A percentile compares a stretch with the other conserved stretches of the same genome.
phyloP scores from a whole-genome alignment of 2,113 vertebrate species.

The Spea bombifrons region DNA sequence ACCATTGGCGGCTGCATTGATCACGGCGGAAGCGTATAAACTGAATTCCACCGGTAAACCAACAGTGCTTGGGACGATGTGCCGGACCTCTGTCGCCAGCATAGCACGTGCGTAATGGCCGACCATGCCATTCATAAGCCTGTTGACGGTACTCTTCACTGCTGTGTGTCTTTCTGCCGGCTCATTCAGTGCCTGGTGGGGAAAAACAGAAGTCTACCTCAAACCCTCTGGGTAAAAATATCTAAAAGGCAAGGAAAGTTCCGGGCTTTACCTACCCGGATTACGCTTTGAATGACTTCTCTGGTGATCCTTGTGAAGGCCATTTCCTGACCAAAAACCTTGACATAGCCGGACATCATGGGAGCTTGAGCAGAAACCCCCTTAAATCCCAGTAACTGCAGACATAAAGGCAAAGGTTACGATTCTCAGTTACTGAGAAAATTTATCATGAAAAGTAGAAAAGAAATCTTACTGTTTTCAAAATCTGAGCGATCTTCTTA shows the following conservation, averaged over 20 bases:
- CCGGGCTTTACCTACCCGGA: background rate
- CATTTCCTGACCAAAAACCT: constrained; percentile 75
- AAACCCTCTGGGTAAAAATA: background rate
- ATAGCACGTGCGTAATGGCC: constrained; percentile 60
- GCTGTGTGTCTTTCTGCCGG: constrained; percentile 20
- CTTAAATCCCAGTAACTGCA: constrained; percentile 71
- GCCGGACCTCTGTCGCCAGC: constrained; percentile 64
- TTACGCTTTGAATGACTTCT: constrained; percentile 54
- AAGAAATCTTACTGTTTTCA: constrained; percentile 68
- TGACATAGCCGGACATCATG: constrained; percentile 67
- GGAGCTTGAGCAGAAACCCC: constrained; percentile 58
- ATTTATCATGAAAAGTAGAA: constrained; percentile 1
- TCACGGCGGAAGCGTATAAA: constrained; percentile 63
- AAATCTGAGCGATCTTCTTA: constrained; percentile 73
- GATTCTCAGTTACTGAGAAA: background rate
- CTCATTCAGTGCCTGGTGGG: constrained; percentile 51
- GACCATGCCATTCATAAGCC: constrained; percentile 56
- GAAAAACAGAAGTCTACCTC: background rate
- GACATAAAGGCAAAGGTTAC: constrained; percentile 1
- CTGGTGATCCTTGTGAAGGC: constrained; percentile 68
- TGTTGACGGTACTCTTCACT: constrained; percentile 46
- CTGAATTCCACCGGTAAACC: constrained; percentile 74
- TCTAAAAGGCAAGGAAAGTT: background rate
- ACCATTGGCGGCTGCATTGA: constrained; percentile 57
- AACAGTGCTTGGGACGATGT: constrained; percentile 66